These are phyloP conservation scores for Orchestes rusci DNA, from an alignment of 2,888 invertebrate genomes.

Conservation along the genomic window DNA sequence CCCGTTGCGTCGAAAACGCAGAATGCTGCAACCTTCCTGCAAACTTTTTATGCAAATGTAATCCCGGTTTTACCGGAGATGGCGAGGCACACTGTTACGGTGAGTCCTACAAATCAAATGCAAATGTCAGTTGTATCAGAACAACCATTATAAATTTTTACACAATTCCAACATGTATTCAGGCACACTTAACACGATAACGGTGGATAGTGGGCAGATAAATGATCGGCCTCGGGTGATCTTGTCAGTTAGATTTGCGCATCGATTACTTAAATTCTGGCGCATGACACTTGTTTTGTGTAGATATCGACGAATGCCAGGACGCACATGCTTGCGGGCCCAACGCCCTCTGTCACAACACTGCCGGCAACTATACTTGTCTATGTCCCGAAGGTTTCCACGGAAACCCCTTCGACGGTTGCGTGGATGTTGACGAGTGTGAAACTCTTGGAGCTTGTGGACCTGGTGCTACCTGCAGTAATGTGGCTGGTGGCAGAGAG, in stretches of 20 bases:
- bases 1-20: conserved; percentile 82
- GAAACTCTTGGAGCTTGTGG: conserved; percentile 65
- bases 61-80: conserved; percentile 83
- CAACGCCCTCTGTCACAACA: conserved; percentile 75
- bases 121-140: no score
- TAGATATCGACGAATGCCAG: conserved; percentile 84
- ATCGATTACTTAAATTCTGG: no score
- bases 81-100: conserved; percentile 82
- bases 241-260: no score
- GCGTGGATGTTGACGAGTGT: conserved; percentile 82
- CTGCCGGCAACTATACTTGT: conserved; percentile 83
- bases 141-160: no score
- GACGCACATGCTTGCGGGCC: conserved; percentile 74
- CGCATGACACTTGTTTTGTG: no score
- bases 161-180: no score
- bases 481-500: conserved; percentile 70
- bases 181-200: no score
- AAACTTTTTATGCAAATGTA: conserved; percentile 91
- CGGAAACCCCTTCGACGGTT: conserved; percentile 75
- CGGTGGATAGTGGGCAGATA: no score
- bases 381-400: conserved; percentile 73
- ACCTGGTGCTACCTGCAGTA: conserved; percentile 69
- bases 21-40: conserved; percentile 93
- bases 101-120: conserved; percentile 38
- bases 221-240: no score